Percentiles rank a stretch among this genome's conserved stretches.
phyloP scores from a whole-genome alignment of 1,140 invertebrate genomes.

The Amphibalanus amphitrite region DNA sequence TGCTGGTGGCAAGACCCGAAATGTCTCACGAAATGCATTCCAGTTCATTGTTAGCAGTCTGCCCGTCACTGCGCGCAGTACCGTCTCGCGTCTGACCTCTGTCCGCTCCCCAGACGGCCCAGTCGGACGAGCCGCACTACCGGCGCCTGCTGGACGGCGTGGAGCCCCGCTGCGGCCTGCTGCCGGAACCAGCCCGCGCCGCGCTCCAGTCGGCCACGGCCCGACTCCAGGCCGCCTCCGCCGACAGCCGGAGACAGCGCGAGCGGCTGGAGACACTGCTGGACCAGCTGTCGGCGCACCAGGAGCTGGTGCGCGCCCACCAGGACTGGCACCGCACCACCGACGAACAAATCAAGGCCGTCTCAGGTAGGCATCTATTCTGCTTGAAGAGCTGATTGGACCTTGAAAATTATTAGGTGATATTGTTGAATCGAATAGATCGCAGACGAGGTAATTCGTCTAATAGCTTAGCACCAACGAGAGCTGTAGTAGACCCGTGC shows the following conservation, averaged over 20 bases:
- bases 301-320: slow-evolving; percentile 62
- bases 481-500: too few relatives aligned
- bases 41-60: too few relatives aligned
- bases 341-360: slow-evolving; percentile 57
- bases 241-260: slow-evolving; percentile 15
- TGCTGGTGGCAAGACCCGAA: too few relatives aligned
- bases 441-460: too few relatives aligned
- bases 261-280: slow-evolving; percentile 48
- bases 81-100: too few relatives aligned
- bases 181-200: slow-evolving; percentile 22
- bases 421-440: too few relatives aligned
- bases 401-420: too few relatives aligned
- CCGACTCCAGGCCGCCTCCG: not conserved
- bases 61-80: too few relatives aligned
- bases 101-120: slow-evolving; percentile 6
- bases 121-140: slow-evolving; percentile 8
- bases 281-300: slow-evolving; percentile 63
- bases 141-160: slow-evolving; percentile 30
- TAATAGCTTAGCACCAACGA: too few relatives aligned
- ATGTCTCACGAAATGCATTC: too few relatives aligned
- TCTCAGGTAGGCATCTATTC: too few relatives aligned
- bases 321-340: slow-evolving; percentile 74
- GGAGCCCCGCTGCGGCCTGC: slow-evolving; percentile 36
- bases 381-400: too few relatives aligned
- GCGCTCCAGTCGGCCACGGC: slow-evolving; percentile 4